A percentile compares a stretch with the other conserved stretches of the same genome.
Evolutionary conservation across 2,113 vertebrate genomes (phyloP).

Genomic region (Echinops telfairi): DNA sequence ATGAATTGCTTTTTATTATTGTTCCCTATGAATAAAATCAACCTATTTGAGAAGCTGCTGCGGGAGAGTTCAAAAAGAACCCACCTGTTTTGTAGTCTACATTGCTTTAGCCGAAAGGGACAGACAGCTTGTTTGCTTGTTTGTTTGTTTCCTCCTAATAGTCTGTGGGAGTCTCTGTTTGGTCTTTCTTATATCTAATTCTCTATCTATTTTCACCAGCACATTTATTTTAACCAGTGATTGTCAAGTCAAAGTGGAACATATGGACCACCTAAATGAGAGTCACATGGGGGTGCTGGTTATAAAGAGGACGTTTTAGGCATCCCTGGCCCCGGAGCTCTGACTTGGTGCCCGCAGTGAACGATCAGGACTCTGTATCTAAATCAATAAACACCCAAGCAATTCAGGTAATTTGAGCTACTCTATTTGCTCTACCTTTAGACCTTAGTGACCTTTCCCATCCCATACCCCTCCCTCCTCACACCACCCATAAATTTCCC

Average conservation of each 20-base stretch:
- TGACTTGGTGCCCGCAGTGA: too few relatives aligned
- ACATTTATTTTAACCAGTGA: conserved; percentile 31
- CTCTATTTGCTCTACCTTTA: too few relatives aligned
- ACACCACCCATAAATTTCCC: too few relatives aligned
- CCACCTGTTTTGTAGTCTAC: conserved; percentile 22
- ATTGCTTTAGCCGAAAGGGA: conserved; percentile 38
- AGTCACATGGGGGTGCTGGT: too few relatives aligned
- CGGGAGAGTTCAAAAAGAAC: conserved; percentile 24
- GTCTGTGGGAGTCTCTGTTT: background rate
- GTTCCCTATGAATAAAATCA: conserved; percentile 66
- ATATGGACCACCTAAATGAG: background rate
- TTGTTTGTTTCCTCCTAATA: conserved; percentile 36
- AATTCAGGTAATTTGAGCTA: too few relatives aligned
- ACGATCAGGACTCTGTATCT: too few relatives aligned
- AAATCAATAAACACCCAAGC: too few relatives aligned
- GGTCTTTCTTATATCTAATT: background rate
- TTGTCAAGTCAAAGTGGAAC: conserved; percentile 32
- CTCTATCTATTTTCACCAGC: background rate
- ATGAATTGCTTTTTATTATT: conserved; percentile 70
- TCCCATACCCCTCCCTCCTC: too few relatives aligned
- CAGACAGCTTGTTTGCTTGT: conserved; percentile 48
- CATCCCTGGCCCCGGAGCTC: too few relatives aligned
- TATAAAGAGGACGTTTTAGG: too few relatives aligned
- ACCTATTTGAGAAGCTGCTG: conserved; percentile 58
- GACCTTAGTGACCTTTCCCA: too few relatives aligned